These are phyloP conservation scores for Chamaea fasciata DNA, from an alignment of 2,113 vertebrate genomes.

Conservation along the genomic window DNA sequence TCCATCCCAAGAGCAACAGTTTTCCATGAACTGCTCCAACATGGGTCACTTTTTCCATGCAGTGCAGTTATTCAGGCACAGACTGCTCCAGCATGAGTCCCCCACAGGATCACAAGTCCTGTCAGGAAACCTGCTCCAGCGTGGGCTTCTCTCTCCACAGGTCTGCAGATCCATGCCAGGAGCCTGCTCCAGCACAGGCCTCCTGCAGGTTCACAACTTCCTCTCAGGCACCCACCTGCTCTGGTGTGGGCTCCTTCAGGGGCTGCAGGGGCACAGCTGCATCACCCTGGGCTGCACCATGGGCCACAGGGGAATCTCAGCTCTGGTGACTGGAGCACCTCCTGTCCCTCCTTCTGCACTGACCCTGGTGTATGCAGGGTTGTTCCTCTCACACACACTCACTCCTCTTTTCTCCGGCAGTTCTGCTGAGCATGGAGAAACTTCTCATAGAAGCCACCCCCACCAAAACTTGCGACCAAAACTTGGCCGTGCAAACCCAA, in stretches of 20 bases:
- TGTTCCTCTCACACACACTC: background rate
- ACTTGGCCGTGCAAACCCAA: background rate
- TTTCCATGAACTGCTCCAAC: background rate
- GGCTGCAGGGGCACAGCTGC: background rate
- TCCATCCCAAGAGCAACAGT: no score
- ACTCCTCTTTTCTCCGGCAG: background rate
- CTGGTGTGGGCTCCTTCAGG: background rate
- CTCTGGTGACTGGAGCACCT: background rate
- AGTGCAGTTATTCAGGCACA: background rate
- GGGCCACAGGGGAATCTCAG: background rate
- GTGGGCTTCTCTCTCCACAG: background rate
- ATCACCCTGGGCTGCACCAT: background rate
- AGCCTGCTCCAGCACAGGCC: accelerated
- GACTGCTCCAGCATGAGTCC: background rate
- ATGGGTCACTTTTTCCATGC: background rate
- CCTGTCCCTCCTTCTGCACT: background rate
- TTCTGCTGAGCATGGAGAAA: background rate
- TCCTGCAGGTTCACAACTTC: background rate
- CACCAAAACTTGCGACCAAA: background rate
- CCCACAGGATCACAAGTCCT: background rate
- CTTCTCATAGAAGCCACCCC: background rate
- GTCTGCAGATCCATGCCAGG: background rate
- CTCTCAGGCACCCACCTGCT: background rate
- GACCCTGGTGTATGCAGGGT: background rate
- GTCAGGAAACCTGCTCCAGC: background rate